Evolutionary conservation across 2,113 vertebrate genomes (phyloP).

Genomic region (Nothocercus nigrocapillus): DNA sequence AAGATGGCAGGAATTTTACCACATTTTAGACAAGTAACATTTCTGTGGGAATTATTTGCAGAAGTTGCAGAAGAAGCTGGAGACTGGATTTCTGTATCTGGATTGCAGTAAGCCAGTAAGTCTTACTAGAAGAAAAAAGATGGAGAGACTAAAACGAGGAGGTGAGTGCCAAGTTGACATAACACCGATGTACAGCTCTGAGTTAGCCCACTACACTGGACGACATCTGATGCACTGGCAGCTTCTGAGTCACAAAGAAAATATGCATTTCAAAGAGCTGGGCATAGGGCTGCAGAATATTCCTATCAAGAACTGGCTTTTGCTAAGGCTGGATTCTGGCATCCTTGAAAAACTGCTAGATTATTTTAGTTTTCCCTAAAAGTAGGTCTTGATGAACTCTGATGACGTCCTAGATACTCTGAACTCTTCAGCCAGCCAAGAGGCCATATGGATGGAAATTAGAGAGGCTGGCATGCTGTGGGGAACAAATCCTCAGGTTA

Average conservation of each 20-base stretch:
- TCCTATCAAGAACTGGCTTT: neutral
- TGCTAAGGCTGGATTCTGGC: neutral
- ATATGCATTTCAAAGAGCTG: neutral
- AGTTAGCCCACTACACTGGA: neutral
- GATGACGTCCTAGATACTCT: neutral
- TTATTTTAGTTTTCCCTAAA: neutral
- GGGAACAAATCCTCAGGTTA: neutral
- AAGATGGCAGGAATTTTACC: neutral
- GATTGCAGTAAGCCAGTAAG: neutral
- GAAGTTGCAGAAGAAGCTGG: neutral
- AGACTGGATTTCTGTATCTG: neutral
- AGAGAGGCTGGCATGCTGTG: neutral
- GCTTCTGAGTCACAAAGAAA: neutral
- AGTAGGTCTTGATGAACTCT: neutral
- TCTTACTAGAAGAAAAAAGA: neutral
- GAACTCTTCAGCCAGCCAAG: neutral
- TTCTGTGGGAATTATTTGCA: neutral
- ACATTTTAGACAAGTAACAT: neutral
- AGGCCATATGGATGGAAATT: neutral
- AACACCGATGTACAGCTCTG: accelerated
- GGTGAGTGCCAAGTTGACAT: neutral
- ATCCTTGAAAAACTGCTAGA: neutral
- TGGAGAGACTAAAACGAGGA: neutral
- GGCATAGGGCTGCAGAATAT: neutral
- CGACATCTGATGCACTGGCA: neutral